Evolutionary conservation across 92 coral and sea anemone genomes (phyloP).

Genomic region (Actinernus sp.): DNA sequence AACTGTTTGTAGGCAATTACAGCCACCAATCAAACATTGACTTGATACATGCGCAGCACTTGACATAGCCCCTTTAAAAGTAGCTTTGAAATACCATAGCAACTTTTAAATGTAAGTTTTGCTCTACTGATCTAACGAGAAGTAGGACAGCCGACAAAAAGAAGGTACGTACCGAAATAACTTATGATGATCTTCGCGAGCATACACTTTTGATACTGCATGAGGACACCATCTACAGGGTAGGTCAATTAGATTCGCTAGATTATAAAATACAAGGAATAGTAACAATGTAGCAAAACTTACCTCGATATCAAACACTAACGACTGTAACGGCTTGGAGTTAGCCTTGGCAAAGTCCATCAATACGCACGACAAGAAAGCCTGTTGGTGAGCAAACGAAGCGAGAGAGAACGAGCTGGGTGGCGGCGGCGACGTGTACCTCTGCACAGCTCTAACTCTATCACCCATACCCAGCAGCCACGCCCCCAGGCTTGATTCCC

Average conservation of each 20-base stretch:
- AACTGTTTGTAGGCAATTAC: too few species aligned
- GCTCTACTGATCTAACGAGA: too few species aligned
- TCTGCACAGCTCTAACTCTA: constrained; percentile 26
- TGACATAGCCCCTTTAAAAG: too few species aligned
- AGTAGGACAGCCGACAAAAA: too few species aligned
- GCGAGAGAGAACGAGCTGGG: constrained; percentile 14
- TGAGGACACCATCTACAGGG: neutral
- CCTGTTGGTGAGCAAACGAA: constrained; percentile 74
- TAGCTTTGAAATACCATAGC: too few species aligned
- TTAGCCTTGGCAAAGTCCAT: constrained; percentile 63
- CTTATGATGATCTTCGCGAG: neutral
- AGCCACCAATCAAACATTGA: too few species aligned
- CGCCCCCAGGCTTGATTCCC: constrained; percentile 10
- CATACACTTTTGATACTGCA: neutral
- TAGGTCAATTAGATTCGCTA: too few species aligned
- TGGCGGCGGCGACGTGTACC: constrained; percentile 38
- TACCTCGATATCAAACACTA: constrained; percentile 76
- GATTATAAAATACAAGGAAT: neutral
- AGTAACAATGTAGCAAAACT: neutral
- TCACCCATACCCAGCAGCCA: constrained; percentile 45
- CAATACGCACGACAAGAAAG: constrained; percentile 76
- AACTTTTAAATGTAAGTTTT: too few species aligned
- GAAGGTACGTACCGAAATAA: neutral
- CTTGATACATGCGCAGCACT: too few species aligned
- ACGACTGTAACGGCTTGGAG: constrained; percentile 62